phyloP scores from a whole-genome alignment of 2,113 vertebrate genomes.

The Ramphastos sulfuratus region DNA sequence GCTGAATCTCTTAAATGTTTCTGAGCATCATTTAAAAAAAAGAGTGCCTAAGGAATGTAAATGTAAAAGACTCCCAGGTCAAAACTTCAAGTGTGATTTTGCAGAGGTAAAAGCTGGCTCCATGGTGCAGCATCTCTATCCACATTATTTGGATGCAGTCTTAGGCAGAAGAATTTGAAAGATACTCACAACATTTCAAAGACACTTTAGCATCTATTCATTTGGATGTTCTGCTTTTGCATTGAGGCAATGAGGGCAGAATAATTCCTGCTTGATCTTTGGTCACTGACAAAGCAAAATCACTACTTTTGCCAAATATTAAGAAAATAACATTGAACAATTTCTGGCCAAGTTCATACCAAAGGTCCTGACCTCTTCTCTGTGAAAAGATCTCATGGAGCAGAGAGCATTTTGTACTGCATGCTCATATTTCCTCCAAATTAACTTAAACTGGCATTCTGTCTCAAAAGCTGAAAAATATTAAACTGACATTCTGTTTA shows the following conservation, averaged over 20 bases:
- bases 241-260: neutral
- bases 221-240: neutral
- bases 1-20: neutral
- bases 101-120: neutral
- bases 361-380: conserved; percentile 24
- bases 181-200: neutral
- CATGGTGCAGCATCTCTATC: neutral
- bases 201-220: neutral
- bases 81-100: neutral
- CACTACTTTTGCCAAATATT: neutral
- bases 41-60: neutral
- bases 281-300: neutral
- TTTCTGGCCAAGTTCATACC: neutral
- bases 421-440: conserved; percentile 28
- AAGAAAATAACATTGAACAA: neutral
- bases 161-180: neutral
- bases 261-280: conserved; percentile 7
- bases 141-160: neutral
- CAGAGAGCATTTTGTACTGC: neutral
- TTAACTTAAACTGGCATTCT: conserved; percentile 24
- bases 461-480: conserved; percentile 20
- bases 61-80: neutral
- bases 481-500: neutral
- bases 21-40: conserved; percentile 30
- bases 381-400: neutral